Evolutionary conservation across 2,113 vertebrate genomes (phyloP).

Genomic region (Nycticebus coucang): DNA sequence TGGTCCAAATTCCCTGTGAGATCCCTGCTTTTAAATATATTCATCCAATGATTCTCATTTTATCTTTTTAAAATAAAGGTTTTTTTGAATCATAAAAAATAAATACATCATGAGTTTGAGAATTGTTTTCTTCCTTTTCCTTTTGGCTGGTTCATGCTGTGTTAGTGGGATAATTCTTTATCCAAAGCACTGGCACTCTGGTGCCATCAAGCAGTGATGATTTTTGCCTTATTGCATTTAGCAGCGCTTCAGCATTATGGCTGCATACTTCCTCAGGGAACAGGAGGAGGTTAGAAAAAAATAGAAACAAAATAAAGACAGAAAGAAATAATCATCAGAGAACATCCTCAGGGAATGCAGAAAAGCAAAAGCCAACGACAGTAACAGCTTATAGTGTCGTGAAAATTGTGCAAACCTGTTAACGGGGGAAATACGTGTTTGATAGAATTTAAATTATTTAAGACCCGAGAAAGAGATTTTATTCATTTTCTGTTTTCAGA

Average conservation of each 20-base stretch:
- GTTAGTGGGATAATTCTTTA: slow-evolving; percentile 71
- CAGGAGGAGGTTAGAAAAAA: slow-evolving; percentile 25
- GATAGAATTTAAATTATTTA: slow-evolving; percentile 85
- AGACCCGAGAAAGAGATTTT: slow-evolving; percentile 75
- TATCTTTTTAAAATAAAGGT: slow-evolving; percentile 73
- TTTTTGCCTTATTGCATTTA: slow-evolving; percentile 81
- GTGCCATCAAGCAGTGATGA: slow-evolving; percentile 72
- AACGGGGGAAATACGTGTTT: slow-evolving; percentile 80
- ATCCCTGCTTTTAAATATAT: slow-evolving; percentile 1
- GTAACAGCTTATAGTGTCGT: slow-evolving; percentile 69
- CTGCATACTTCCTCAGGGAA: slow-evolving; percentile 68
- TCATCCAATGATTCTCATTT: slow-evolving; percentile 55
- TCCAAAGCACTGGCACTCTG: slow-evolving; percentile 47
- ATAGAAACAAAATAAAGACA: slow-evolving; percentile 78
- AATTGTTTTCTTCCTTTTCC: slow-evolving; percentile 27
- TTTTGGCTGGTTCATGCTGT: slow-evolving; percentile 54
- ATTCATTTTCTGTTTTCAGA: slow-evolving; percentile 74
- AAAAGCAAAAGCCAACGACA: slow-evolving; percentile 80
- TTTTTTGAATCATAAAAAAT: slow-evolving; percentile 77
- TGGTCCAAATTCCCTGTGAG: not conserved
- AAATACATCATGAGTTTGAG: not conserved
- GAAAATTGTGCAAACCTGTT: slow-evolving; percentile 79
- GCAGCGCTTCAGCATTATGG: slow-evolving; percentile 61
- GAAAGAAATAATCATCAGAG: slow-evolving; percentile 83
- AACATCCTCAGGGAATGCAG: slow-evolving; percentile 81